Evolutionary conservation across 2,888 invertebrate genomes (phyloP).

Genomic region (Clostera curtula): DNA sequence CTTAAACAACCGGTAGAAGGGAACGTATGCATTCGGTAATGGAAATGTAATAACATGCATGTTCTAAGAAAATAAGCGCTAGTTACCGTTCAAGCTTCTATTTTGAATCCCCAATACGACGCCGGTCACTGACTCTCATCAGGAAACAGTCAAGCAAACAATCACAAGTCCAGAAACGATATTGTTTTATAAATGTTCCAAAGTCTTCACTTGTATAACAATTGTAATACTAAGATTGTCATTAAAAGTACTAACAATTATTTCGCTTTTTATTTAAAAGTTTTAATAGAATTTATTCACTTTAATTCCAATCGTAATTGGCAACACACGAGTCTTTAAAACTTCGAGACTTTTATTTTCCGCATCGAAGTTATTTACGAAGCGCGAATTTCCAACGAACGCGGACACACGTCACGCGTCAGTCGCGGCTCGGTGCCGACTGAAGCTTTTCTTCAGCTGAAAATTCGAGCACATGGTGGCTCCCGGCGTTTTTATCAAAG

Average conservation of each 20-base stretch:
- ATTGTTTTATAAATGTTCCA: not conserved
- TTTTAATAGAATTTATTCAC: no score
- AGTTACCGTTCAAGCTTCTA: constrained; percentile 51
- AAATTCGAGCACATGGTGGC: constrained; percentile 49
- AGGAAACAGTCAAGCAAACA: constrained; percentile 55
- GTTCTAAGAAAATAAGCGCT: constrained; percentile 30
- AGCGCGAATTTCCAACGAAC: constrained; percentile 19
- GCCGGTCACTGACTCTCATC: constrained; percentile 43
- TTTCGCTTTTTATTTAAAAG: no score
- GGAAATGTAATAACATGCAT: constrained; percentile 27
- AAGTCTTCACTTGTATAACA: no score
- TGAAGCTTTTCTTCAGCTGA: constrained; percentile 49
- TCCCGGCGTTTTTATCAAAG: constrained; percentile 53
- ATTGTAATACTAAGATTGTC: not conserved
- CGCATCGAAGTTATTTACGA: constrained; percentile 63
- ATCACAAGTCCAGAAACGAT: constrained; percentile 17
- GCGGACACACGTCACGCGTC: constrained; percentile 25
- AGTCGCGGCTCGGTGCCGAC: constrained; percentile 48
- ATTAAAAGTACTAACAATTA: constrained; percentile 10
- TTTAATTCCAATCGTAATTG: no score
- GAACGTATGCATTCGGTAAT: constrained; percentile 12
- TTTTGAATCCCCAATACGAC: constrained; percentile 43
- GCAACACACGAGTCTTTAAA: no score
- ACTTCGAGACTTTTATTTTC: constrained; percentile 22
- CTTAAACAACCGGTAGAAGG: no score